These are phyloP conservation scores for Mimumesa dahlbomi DNA, from an alignment of 2,888 invertebrate species.

Conservation along the genomic window DNA sequence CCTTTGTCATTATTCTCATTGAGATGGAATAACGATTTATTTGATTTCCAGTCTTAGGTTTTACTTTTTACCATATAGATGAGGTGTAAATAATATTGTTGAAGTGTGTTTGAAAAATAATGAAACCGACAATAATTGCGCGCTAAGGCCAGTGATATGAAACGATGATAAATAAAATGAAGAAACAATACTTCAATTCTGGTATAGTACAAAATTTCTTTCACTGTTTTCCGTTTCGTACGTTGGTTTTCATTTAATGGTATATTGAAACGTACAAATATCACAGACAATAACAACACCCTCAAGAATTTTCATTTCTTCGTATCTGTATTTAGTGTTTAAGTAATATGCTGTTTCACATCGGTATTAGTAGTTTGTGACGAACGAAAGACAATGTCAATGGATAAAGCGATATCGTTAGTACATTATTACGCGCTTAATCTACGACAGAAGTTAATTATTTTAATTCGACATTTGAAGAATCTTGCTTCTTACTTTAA, in stretches of 20 bases:
- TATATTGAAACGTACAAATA: slow-evolving; percentile 41
- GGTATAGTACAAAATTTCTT: slow-evolving; percentile 51
- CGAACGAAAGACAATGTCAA: slow-evolving; percentile 20
- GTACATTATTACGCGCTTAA: slow-evolving; percentile 22
- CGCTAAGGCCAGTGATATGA: slow-evolving; percentile 15
- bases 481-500: not conserved
- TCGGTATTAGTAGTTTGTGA: slow-evolving; percentile 12
- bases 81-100: slow-evolving; percentile 52
- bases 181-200: slow-evolving; percentile 25
- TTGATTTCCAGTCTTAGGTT: not conserved
- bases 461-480: too few species aligned
- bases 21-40: slow-evolving; percentile 32
- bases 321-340: slow-evolving; percentile 4
- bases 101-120: slow-evolving; percentile 52
- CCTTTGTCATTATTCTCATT: slow-evolving; percentile 36
- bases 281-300: slow-evolving; percentile 52
- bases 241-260: not conserved
- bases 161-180: too few species aligned
- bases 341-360: slow-evolving; percentile 22
- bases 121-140: slow-evolving; percentile 48
- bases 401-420: slow-evolving; percentile 25
- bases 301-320: slow-evolving; percentile 22
- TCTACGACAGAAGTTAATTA: slow-evolving; percentile 7
- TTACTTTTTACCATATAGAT: slow-evolving; percentile 8
- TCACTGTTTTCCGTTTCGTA: slow-evolving; percentile 30